Conservation (phyloP, 2,797 vertebrate species). For the Characodon lateralis region DNA sequence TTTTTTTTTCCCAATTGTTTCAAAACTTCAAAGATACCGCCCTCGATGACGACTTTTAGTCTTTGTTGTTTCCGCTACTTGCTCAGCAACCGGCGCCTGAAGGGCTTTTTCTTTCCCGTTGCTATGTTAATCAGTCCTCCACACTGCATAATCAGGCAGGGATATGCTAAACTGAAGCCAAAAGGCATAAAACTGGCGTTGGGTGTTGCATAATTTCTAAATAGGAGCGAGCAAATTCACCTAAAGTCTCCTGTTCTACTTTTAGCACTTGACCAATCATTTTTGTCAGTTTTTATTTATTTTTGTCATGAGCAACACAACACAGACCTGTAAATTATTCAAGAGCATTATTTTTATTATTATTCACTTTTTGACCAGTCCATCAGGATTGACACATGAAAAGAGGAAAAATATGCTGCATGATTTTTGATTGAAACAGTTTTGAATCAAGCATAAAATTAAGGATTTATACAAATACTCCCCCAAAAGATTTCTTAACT, state of each 20-base stretch:
- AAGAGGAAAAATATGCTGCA: too few species aligned
- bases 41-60: not conserved
- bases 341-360: too few species aligned
- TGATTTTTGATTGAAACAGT: too few species aligned
- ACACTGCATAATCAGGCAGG: not conserved
- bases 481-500: too few species aligned
- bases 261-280: not conserved
- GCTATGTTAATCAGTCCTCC: not conserved
- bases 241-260: not conserved
- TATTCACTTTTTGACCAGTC: not conserved
- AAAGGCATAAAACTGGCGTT: not conserved
- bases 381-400: too few species aligned
- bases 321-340: not conserved
- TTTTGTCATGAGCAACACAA: not conserved
- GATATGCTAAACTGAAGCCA: not conserved
- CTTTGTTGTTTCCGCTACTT: not conserved
- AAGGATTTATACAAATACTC: too few species aligned
- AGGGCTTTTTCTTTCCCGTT: not conserved
- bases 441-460: too few species aligned
- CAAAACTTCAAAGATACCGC: conserved; percentile 1
- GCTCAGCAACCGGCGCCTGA: not conserved
- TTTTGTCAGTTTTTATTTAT: not conserved
- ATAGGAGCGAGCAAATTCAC: not conserved
- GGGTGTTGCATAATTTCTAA: not conserved
- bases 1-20: not conserved